Percentiles rank a stretch among this genome's conserved stretches.
Conservation (phyloP, 2,888 invertebrate species). For the Lepidochitona cinerea region DNA sequence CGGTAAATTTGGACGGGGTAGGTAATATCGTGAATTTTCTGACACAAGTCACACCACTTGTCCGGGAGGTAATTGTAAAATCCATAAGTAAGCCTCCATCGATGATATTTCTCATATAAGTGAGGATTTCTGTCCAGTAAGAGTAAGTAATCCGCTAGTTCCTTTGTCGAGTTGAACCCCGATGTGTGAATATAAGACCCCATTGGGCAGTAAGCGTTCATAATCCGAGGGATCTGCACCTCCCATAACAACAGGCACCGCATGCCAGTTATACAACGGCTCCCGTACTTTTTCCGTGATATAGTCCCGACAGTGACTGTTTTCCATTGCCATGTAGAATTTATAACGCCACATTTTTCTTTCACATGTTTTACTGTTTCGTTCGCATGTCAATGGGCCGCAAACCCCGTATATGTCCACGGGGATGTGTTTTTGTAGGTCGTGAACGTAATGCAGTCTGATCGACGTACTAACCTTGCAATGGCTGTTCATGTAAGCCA, state of each 20-base stretch:
- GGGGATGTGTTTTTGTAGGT: background rate
- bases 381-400: background rate
- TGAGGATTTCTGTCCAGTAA: background rate
- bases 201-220: background rate
- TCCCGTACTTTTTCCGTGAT: background rate
- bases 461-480: background rate
- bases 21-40: background rate
- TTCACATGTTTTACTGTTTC: background rate
- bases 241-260: constrained; percentile 3
- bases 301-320: background rate
- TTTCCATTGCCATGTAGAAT: background rate
- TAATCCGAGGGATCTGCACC: background rate
- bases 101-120: background rate
- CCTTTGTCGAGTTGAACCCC: background rate
- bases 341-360: background rate
- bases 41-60: background rate
- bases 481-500: background rate
- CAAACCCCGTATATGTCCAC: constrained; percentile 1
- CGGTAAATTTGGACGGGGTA: background rate
- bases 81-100: background rate
- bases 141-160: background rate
- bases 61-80: background rate
- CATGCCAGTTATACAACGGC: background rate
- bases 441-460: background rate
- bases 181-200: background rate